phyloP scores from a whole-genome alignment of 1,140 invertebrate genomes.

The Tetramorium alpestre region DNA sequence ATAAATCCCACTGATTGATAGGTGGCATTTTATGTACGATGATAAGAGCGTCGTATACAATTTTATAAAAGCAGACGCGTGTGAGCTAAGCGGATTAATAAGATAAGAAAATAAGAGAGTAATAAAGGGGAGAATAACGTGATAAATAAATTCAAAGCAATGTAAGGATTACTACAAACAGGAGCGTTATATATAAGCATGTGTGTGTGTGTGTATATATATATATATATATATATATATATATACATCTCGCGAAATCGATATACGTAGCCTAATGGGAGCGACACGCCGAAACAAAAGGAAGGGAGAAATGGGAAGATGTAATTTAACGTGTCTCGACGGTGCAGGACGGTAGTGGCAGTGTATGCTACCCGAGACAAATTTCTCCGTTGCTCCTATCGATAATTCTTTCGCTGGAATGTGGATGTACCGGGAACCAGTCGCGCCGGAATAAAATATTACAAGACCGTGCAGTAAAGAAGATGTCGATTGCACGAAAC shows the following conservation, averaged over 20 bases:
- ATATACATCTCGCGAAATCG: not conserved
- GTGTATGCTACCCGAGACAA: constrained; percentile 36
- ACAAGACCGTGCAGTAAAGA: constrained; percentile 39
- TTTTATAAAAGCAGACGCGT: constrained; percentile 14
- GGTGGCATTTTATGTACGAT: not conserved
- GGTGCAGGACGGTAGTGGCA: constrained; percentile 31
- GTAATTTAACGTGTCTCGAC: constrained; percentile 39
- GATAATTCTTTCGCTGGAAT: constrained; percentile 51
- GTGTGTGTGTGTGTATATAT: too few species aligned
- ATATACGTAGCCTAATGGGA: constrained; percentile 23
- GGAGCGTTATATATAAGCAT: not conserved
- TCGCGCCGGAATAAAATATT: constrained; percentile 57
- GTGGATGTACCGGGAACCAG: constrained; percentile 36
- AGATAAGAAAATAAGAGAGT: constrained; percentile 2
- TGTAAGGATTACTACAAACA: not conserved
- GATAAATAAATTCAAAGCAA: not conserved
- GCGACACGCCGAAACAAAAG: constrained; percentile 8
- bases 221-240: too few species aligned
- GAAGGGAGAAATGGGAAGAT: constrained; percentile 5
- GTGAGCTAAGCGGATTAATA: constrained; percentile 31
- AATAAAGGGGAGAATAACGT: not conserved
- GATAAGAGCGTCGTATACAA: not conserved
- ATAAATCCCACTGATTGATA: constrained; percentile 21
- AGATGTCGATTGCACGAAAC: constrained; percentile 60
- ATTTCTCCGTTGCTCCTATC: constrained; percentile 33